Base-by-base conservation (phyloP, 2,888 invertebrate species). In the Heliothis peltigera region DNA sequence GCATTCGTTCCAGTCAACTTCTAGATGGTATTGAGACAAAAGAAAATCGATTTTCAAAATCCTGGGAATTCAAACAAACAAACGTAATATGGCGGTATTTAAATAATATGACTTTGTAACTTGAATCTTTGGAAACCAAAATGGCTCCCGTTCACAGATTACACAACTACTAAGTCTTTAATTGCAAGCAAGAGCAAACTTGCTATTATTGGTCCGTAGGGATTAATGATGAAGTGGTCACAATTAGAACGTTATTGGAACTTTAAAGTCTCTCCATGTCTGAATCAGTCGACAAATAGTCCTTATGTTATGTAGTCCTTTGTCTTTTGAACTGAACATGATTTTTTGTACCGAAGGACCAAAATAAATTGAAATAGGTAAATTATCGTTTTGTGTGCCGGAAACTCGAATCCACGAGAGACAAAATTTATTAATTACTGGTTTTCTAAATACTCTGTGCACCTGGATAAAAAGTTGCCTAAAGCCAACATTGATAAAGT, bases 111-210 rank as follows among this genome's bases (percentile, higher is more conserved):
- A n/a, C 39, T 39, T 10, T 8, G 1, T n/a, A 39, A 28, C 19
- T 21, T 21, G 10, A 5, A n/a, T 32, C 10, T 19, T 28, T 5
- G 4, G 18, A 28, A 7, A 10, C 17, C 42, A 42, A 5, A 42
- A 3, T 22, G 21, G 15, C 35, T 35, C 18, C 1, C 19, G 35
- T 64, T 19, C 35, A 39, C 25, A 46, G 15, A 28, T 68, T 68
- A 57, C 7, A 35, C 17, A 21, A 64, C 56, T 39, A 53, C 25
- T 21, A 46, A 68, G 25, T 55, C n/a, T 21, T 35, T 7, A n/a
- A 35, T 17, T 66, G 7, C 53, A 35, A 19, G 44, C 46, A 54
- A 35, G 54, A 21, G 17, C 8, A 17, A 67, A 39, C 17, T 54
- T 28, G 1, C 17, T 28, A 25, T 21, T 46, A 39, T 54, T 28